Evolutionary conservation across 2,888 invertebrate species (phyloP).

Genomic region (Hedya salicella): DNA sequence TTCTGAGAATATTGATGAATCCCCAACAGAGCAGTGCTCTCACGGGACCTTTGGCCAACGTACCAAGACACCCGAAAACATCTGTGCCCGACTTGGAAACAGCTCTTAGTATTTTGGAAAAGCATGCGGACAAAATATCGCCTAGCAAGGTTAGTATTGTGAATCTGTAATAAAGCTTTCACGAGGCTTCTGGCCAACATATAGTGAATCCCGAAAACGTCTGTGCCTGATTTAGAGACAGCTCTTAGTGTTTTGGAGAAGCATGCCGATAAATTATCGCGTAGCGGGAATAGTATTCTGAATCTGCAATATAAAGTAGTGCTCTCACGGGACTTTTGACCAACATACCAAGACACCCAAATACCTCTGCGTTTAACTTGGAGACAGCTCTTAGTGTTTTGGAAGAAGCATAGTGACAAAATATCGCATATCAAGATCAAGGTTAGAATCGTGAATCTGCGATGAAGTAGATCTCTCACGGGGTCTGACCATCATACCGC

Average conservation of each 20-base stretch:
- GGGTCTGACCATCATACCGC: constrained; percentile 74
- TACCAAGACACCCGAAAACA: constrained; percentile 84
- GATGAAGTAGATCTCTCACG: constrained; percentile 56
- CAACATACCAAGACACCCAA: constrained; percentile 81
- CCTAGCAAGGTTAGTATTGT: constrained; percentile 87
- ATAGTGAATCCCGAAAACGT: constrained; percentile 84
- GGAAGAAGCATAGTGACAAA: constrained; percentile 92
- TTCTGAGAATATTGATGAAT: constrained; percentile 83
- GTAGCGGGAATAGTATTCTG: constrained; percentile 86
- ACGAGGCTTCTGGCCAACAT: constrained; percentile 77
- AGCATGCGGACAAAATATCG: constrained; percentile 93
- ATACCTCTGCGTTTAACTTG: constrained; percentile 89
- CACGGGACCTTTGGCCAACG: constrained; percentile 76
- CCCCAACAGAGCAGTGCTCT: constrained; percentile 65
- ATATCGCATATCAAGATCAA: constrained; percentile 94
- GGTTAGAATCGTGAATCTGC: constrained; percentile 67
- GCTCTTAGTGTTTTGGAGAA: constrained; percentile 93
- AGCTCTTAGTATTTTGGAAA: constrained; percentile 92
- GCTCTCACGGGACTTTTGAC: constrained; percentile 75
- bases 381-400: constrained; percentile 92
- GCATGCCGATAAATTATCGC: constrained; percentile 93
- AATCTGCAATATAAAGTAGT: constrained; percentile 44
- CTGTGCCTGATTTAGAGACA: constrained; percentile 90
- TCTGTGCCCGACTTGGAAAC: constrained; percentile 90
- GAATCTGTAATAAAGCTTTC: constrained; percentile 49